These are phyloP conservation scores for Peromyscus polionotus DNA, from an alignment of 2,113 vertebrate species.

Conservation along the genomic window DNA sequence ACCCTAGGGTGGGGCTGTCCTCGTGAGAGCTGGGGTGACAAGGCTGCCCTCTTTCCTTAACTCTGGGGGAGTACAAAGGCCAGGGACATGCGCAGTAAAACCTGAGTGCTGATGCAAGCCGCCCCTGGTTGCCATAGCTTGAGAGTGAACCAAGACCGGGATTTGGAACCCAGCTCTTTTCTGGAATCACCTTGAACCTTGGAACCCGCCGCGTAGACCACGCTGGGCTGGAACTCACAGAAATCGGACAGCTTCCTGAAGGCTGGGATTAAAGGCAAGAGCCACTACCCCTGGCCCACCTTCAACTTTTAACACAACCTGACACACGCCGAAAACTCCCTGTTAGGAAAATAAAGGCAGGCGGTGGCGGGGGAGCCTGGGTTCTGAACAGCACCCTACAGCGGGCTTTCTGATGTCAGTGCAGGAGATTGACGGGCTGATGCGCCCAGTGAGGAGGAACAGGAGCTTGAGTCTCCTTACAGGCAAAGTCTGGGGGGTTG, in stretches of 20 bases:
- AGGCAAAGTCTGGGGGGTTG: not conserved
- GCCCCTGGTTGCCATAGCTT: not conserved
- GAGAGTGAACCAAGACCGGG: not conserved
- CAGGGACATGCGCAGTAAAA: not conserved
- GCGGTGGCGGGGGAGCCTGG: accelerated
- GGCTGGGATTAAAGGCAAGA: too few relatives aligned
- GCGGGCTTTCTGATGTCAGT: not conserved
- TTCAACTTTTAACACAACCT: not conserved
- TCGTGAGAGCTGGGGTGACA: accelerated
- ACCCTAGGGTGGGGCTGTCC: accelerated
- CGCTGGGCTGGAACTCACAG: not conserved
- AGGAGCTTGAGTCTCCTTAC: not conserved
- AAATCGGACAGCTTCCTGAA: too few relatives aligned
- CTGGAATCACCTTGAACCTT: not conserved
- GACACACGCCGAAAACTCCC: not conserved
- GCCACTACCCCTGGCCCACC: not conserved
- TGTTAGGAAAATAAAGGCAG: not conserved
- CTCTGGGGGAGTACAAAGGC: not conserved
- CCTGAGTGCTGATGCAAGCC: not conserved
- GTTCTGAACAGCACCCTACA: too few relatives aligned
- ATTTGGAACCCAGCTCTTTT: not conserved
- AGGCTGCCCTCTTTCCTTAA: not conserved
- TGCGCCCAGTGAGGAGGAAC: not conserved
- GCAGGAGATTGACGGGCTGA: too few relatives aligned
- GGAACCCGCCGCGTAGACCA: not conserved